Conservation (phyloP, 1,140 invertebrate species). For the Anastatus disparis region DNA sequence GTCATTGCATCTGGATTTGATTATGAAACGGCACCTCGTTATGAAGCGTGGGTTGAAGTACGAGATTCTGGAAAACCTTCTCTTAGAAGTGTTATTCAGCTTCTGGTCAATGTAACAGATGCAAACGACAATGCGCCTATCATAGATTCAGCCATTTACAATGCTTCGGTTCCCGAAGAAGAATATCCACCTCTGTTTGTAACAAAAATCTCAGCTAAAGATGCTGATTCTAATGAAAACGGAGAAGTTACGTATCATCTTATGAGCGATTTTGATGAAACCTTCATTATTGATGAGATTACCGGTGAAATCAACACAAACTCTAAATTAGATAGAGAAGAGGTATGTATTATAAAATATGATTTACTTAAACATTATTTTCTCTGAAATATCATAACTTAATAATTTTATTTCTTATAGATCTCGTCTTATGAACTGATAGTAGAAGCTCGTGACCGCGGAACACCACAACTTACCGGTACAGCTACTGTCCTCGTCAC, state of each 20-base stretch:
- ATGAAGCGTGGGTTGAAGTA: slow-evolving; percentile 94
- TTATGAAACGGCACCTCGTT: slow-evolving; percentile 85
- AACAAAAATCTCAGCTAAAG: slow-evolving; percentile 81
- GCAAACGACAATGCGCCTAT: slow-evolving; percentile 91
- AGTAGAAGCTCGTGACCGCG: slow-evolving; percentile 89
- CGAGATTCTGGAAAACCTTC: slow-evolving; percentile 84
- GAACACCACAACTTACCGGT: slow-evolving; percentile 80
- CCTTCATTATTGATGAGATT: slow-evolving; percentile 83
- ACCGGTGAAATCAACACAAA: slow-evolving; percentile 89
- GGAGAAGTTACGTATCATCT: slow-evolving; percentile 85
- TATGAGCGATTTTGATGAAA: slow-evolving; percentile 77
- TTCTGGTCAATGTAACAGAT: slow-evolving; percentile 89
- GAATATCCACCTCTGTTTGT: slow-evolving; percentile 83
- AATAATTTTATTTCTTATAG: slow-evolving; percentile 37
- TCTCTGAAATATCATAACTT: too few species aligned
- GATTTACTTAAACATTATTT: not conserved
- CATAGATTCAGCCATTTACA: slow-evolving; percentile 84
- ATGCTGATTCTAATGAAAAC: slow-evolving; percentile 89
- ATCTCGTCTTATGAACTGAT: slow-evolving; percentile 84
- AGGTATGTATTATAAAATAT: slow-evolving; percentile 51
- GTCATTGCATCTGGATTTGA: slow-evolving; percentile 84
- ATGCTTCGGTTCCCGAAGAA: slow-evolving; percentile 86
- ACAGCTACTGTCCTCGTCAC: slow-evolving; percentile 86
- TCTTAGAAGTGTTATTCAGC: slow-evolving; percentile 78
- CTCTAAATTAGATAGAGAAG: slow-evolving; percentile 86